Percentiles rank a stretch among this genome's conserved stretches.
These are phyloP conservation scores for Lycocerus yunnanus DNA, from an alignment of 2,888 invertebrate species.

Conservation along the genomic window DNA sequence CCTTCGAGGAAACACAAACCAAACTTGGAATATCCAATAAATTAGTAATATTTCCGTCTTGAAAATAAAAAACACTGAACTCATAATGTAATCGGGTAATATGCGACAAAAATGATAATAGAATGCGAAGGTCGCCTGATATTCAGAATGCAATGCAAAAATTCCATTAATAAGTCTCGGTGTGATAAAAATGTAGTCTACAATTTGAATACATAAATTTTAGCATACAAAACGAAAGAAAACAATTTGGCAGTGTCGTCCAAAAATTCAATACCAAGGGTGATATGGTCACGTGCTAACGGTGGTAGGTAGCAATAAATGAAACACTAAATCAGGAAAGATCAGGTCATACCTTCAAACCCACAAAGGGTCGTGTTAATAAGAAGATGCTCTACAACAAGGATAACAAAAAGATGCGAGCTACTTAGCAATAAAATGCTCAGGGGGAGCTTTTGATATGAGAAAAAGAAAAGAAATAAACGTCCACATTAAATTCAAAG, in stretches of 20 bases:
- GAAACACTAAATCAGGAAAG: constrained; percentile 14
- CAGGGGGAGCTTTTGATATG: constrained; percentile 6
- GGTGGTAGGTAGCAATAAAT: constrained; percentile 10
- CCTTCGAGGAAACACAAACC: no score
- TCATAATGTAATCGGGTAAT: not conserved
- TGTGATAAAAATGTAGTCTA: not conserved
- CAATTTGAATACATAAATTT: not conserved
- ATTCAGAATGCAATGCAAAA: not conserved
- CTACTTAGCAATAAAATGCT: constrained; percentile 13
- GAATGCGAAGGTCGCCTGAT: not conserved
- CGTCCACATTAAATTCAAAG: constrained; percentile 8
- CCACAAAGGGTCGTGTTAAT: constrained; percentile 10
- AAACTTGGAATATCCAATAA: no score
- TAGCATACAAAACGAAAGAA: not conserved
- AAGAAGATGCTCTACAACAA: constrained; percentile 8
- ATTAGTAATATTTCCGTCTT: not conserved
- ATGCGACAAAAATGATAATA: not conserved
- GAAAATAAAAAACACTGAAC: not conserved
- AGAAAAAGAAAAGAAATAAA: not conserved
- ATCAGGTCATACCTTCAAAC: constrained; percentile 12
- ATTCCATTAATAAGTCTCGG: not conserved
- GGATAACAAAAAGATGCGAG: constrained; percentile 9
- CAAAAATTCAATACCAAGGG: not conserved
- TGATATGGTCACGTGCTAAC: constrained; percentile 12
- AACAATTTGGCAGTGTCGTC: not conserved